Percentiles rank a stretch among this genome's conserved stretches.
These are phyloP conservation scores for Odontomachus brunneus DNA, from an alignment of 1,140 invertebrate species.

Conservation along the genomic window DNA sequence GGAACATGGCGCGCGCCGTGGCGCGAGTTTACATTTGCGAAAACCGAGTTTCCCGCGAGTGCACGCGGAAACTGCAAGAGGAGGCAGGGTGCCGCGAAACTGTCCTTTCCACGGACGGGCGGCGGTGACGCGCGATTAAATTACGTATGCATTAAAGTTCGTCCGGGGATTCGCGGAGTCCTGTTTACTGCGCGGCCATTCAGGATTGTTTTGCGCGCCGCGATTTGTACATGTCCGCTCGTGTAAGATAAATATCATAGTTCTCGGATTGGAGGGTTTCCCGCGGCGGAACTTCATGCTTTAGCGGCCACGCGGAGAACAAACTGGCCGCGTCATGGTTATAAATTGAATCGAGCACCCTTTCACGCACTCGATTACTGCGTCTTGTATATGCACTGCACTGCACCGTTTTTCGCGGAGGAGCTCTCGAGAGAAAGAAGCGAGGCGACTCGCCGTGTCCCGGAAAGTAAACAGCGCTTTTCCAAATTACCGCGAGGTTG, in stretches of 20 bases:
- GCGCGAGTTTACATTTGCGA: constrained; percentile 47
- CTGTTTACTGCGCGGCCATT: constrained; percentile 32
- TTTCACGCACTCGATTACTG: background rate
- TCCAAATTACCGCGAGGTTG: background rate
- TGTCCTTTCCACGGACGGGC: constrained; percentile 31
- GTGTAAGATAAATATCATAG: constrained; percentile 27
- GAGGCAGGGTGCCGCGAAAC: constrained; percentile 25
- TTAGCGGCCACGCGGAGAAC: background rate
- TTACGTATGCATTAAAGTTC: constrained; percentile 57
- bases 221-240: constrained; percentile 24
- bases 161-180: constrained; percentile 7
- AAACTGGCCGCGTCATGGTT: background rate
- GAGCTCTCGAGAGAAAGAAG: background rate
- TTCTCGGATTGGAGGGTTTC: background rate
- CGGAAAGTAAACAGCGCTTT: background rate
- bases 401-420: background rate
- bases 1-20: constrained; percentile 23
- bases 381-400: background rate
- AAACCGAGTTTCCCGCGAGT: constrained; percentile 58
- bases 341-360: background rate
- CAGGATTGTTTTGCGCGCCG: constrained; percentile 17
- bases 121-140: constrained; percentile 50
- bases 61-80: constrained; percentile 13
- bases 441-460: background rate
- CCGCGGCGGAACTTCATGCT: background rate